Conservation (phyloP, 2,797 vertebrate genomes). For the Hyperoplus lanceolatus region DNA sequence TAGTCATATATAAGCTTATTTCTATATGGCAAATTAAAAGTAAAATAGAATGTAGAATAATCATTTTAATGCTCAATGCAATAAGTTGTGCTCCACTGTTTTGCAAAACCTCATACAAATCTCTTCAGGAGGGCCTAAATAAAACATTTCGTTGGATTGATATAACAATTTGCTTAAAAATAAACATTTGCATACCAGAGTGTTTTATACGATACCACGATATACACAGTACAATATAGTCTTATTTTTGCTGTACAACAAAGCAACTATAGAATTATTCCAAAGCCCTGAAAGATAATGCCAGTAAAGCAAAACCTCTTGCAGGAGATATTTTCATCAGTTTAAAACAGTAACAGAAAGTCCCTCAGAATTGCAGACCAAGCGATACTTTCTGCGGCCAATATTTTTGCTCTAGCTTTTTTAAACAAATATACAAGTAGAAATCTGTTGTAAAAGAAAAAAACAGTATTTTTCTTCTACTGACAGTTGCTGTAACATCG, state of each 20-base stretch:
- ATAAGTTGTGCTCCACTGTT: not conserved
- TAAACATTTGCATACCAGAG: not conserved
- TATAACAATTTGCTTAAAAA: not conserved
- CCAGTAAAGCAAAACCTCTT: not conserved
- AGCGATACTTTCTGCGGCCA: conserved; percentile 6
- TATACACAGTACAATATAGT: not conserved
- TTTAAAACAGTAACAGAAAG: not conserved
- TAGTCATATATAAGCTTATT: not conserved
- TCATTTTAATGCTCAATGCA: not conserved
- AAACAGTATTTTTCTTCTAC: conserved; percentile 40
- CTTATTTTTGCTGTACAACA: not conserved
- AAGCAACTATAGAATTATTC: not conserved
- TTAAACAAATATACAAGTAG: conserved; percentile 6
- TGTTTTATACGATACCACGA: not conserved
- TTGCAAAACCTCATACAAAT: not conserved
- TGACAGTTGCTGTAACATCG: conserved; percentile 41
- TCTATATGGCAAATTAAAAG: no score
- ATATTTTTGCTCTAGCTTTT: not conserved
- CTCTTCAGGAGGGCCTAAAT: not conserved
- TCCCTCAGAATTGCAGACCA: not conserved
- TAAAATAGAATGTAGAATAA: not conserved
- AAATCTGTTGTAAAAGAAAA: conserved; percentile 41
- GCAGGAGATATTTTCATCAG: not conserved
- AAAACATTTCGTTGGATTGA: not conserved
- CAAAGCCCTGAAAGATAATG: conserved; percentile 1